A percentile compares a stretch with the other conserved stretches of the same genome.
Evolutionary conservation across 2,113 vertebrate species (phyloP).

Genomic region (Coptodon rendalli): DNA sequence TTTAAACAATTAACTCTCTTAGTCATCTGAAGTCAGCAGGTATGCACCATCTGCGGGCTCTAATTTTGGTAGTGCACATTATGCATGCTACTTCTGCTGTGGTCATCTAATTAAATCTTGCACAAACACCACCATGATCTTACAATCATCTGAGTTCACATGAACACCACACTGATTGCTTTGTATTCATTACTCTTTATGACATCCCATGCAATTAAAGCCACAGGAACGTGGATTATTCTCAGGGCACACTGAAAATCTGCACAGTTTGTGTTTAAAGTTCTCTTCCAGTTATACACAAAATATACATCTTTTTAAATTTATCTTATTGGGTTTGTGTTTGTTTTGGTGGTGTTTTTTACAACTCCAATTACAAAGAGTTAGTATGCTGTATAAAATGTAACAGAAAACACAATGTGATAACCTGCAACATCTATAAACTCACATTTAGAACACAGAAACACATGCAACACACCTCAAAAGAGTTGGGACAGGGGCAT

Average conservation of each 20-base stretch:
- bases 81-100: neutral
- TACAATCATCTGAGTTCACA: neutral
- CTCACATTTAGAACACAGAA: neutral
- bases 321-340: neutral
- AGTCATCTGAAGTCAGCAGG: neutral
- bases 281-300: neutral
- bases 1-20: neutral
- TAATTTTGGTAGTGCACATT: neutral
- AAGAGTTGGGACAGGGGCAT: neutral
- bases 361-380: neutral
- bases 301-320: neutral
- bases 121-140: neutral
- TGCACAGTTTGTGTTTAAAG: neutral
- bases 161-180: neutral
- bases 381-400: neutral
- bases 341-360: neutral
- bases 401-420: neutral
- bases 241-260: neutral
- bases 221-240: neutral
- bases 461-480: neutral
- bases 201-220: neutral
- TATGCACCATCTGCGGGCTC: neutral
- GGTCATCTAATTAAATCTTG: slow-evolving; percentile 6
- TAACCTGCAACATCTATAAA: neutral
- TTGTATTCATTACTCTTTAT: neutral